These are phyloP conservation scores for Poecilia velifera DNA, from an alignment of 2,797 vertebrate genomes.

Conservation along the genomic window DNA sequence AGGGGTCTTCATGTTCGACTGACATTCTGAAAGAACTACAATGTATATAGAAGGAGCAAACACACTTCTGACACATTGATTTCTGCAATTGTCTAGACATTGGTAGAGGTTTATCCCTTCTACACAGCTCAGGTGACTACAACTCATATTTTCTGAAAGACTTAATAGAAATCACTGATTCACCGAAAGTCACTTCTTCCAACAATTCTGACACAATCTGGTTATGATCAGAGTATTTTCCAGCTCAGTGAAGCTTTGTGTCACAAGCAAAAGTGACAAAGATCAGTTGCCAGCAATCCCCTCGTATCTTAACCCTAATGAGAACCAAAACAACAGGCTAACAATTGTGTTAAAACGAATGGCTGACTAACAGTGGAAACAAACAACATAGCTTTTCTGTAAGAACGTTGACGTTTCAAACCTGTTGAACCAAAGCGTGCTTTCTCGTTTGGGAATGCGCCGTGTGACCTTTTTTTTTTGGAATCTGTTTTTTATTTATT, in stretches of 20 bases:
- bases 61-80: not conserved
- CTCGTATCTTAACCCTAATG: not conserved
- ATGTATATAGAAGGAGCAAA: not conserved
- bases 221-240: not conserved
- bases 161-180: not conserved
- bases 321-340: not conserved
- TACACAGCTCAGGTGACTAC: not conserved
- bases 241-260: not conserved
- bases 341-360: not conserved
- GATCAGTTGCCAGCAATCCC: not conserved
- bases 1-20: not conserved
- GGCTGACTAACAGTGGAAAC: not conserved
- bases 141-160: not conserved
- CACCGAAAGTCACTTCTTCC: not conserved
- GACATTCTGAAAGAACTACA: not conserved
- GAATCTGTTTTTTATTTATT: not conserved
- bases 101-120: not conserved
- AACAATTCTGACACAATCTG: not conserved
- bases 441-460: not conserved
- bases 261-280: not conserved
- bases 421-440: not conserved
- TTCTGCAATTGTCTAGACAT: not conserved
- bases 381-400: not conserved
- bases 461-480: not conserved
- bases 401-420: not conserved